phyloP scores from a whole-genome alignment of 92 coral and sea anemone genomes.

The Zoanthus gigantus region DNA sequence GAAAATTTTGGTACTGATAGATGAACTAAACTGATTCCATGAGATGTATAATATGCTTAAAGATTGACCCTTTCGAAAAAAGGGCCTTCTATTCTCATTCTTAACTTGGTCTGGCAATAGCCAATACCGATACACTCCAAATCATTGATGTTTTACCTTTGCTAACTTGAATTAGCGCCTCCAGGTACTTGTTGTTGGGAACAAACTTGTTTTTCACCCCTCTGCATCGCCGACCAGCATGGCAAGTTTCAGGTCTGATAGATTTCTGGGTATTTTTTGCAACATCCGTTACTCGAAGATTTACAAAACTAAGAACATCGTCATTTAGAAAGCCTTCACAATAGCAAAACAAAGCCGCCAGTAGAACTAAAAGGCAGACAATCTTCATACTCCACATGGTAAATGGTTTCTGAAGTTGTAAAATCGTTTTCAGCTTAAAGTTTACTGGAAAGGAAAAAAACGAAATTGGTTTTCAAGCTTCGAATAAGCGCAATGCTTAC shows the following conservation, averaged over 20 bases:
- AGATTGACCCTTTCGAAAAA: too few relatives aligned
- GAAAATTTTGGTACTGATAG: too few relatives aligned
- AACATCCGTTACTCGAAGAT: neutral
- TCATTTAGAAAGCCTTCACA: slow-evolving; percentile 11
- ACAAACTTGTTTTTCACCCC: neutral
- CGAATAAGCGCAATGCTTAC: neutral
- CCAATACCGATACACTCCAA: too few relatives aligned
- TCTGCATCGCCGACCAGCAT: neutral
- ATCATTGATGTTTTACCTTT: slow-evolving; percentile 31
- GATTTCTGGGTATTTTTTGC: slow-evolving; percentile 25
- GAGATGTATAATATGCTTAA: too few relatives aligned
- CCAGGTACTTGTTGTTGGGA: slow-evolving; percentile 51
- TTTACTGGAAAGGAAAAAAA: neutral
- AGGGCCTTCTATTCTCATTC: too few relatives aligned
- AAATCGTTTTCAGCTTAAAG: neutral
- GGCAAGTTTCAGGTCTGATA: neutral
- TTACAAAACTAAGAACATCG: slow-evolving; percentile 30
- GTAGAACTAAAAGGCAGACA: neutral
- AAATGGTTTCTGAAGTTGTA: neutral
- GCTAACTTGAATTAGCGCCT: slow-evolving; percentile 57
- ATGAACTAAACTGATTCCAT: too few relatives aligned
- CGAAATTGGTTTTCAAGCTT: neutral
- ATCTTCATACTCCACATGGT: slow-evolving; percentile 1
- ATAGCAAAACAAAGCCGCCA: neutral
- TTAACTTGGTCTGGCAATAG: too few relatives aligned